Evolutionary conservation across 2,113 vertebrate species (phyloP), one percentile per base, ranked within the genome.

Genomic region (Calypte anna): DNA sequence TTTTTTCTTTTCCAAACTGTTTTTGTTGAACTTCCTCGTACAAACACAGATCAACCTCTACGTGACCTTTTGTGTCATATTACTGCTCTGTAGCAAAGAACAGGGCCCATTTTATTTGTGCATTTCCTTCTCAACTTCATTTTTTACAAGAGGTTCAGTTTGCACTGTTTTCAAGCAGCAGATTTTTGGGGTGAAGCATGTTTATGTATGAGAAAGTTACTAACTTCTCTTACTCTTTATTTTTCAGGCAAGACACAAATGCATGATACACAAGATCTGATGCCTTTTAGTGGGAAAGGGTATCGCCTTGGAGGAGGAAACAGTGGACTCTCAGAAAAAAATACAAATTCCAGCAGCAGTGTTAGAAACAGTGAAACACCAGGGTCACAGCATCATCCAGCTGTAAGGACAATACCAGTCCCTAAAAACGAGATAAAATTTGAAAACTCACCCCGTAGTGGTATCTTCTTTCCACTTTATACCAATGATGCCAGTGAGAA

Each of bases 231-330:
- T 81, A 19, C 6, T 36, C 10, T 55, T 55, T 31, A 38, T 79
- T 92, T 97, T 97, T 38, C 96, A 99, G 98, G 72, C 63, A 97
- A 91, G 82, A 92, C 96, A 31, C 90, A 89, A 40, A 95, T 36
- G 18, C 93, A 72, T 73, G 97, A 97, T 64, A 97, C 82, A 6
- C 97, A 98, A 86, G 97, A 95, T 21, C 30, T 98, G 18, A 95
- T 98, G 25, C 98, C 99, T 16, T 99, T 99, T 50, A 98, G 97
- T 77, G 99, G 99, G 20, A 99, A 82, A 80, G 99, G 99, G 3
- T 98, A 98, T 91, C 73, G 98, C 9, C 98, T 99, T 16, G 98
- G 98, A 83, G 98, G 97, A 31, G 90, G 73, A 46, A 97, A 96
- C 2, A 63, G 63, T 70, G 53, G 78, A 0, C 74, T 70, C 1